A percentile compares a stretch with the other conserved stretches of the same genome.
Evolutionary conservation across 2,888 invertebrate species (phyloP).

Genomic region (Oscheius sp.): DNA sequence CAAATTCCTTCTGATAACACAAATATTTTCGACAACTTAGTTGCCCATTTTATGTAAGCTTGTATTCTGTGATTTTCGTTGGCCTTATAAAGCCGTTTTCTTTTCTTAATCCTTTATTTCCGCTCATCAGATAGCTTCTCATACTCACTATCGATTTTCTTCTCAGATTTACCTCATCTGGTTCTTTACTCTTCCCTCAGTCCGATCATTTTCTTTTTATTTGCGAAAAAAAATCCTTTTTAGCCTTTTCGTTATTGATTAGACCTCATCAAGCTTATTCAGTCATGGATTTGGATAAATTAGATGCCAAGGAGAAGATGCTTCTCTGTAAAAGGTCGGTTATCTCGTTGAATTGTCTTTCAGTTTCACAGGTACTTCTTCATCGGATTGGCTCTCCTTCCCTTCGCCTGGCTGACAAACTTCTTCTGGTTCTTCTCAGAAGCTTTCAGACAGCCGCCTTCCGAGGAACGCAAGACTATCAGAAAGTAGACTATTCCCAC

Average conservation of each 20-base stretch:
- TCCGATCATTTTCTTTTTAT: neutral
- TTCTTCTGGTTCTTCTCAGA: slow-evolving; percentile 55
- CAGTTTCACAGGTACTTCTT: slow-evolving; percentile 48
- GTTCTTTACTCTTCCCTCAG: neutral
- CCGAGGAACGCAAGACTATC: slow-evolving; percentile 43
- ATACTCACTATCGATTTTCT: neutral
- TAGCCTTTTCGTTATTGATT: no score
- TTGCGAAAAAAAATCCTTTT: no score
- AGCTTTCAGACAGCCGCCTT: slow-evolving; percentile 49
- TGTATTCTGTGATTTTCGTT: neutral
- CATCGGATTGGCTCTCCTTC: slow-evolving; percentile 50
- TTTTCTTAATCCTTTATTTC: neutral
- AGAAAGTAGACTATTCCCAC: slow-evolving; percentile 44
- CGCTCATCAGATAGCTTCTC: neutral
- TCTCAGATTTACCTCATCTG: neutral
- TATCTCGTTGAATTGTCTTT: neutral
- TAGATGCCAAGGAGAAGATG: slow-evolving; percentile 45
- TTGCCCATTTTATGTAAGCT: no score
- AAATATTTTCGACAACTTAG: no score
- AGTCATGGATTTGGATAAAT: slow-evolving; percentile 50
- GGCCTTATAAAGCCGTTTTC: neutral
- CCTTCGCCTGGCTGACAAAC: slow-evolving; percentile 55
- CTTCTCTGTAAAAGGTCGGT: slow-evolving; percentile 52
- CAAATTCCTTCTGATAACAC: no score
- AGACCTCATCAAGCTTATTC: no score